phyloP scores from a whole-genome alignment of 2,888 invertebrate genomes.

The Brachyptera risi region DNA sequence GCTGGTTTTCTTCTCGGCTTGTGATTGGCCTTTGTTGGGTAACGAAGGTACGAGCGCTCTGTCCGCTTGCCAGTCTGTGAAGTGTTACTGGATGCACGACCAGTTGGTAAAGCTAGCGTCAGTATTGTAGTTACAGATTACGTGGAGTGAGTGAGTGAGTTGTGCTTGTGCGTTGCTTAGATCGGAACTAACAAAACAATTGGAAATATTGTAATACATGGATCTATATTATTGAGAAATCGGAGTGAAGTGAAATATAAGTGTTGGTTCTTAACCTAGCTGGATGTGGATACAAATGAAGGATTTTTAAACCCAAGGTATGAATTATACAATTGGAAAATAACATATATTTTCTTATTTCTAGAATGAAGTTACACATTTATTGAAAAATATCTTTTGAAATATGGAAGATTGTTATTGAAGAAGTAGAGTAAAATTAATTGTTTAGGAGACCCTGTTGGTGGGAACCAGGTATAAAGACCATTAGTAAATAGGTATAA shows the following conservation, averaged over 20 bases:
- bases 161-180: no score
- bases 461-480: constrained; percentile 2
- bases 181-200: no score
- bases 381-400: background rate
- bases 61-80: background rate
- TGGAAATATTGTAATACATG: no score
- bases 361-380: background rate
- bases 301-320: background rate
- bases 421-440: background rate
- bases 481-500: background rate
- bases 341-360: background rate
- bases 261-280: background rate
- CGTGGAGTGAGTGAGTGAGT: constrained; percentile 4
- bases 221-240: no score
- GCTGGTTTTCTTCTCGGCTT: constrained; percentile 28
- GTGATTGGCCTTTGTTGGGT: constrained; percentile 30
- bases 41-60: constrained; percentile 5
- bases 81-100: background rate
- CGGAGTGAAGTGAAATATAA: background rate
- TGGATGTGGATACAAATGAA: constrained; percentile 5
- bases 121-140: no score
- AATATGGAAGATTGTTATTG: background rate
- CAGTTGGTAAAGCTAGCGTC: constrained; percentile 2
- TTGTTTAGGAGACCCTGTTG: background rate
- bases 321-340: background rate